Evolutionary conservation across 2,888 invertebrate genomes (phyloP).

Genomic region (Pteria penguin): DNA sequence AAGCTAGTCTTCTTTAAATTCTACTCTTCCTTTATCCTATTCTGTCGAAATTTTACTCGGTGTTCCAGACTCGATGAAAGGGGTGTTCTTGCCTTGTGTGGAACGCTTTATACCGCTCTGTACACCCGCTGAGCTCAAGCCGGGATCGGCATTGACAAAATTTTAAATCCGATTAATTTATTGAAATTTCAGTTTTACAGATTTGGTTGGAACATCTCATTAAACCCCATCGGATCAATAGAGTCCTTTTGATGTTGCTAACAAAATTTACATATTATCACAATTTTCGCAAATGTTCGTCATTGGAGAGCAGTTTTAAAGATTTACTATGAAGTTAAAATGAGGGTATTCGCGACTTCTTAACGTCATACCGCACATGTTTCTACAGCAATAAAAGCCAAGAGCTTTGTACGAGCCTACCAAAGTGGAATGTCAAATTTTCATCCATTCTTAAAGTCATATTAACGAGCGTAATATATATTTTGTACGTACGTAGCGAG

Average conservation of each 20-base stretch:
- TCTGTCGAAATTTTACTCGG: background rate
- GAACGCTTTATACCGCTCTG: background rate
- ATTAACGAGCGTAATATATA: no score
- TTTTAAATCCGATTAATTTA: conserved; percentile 39
- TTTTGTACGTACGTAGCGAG: no score
- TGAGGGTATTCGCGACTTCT: no score
- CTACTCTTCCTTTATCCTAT: background rate
- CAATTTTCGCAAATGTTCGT: conserved; percentile 25
- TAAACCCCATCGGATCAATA: conserved; percentile 34
- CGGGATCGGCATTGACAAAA: conserved; percentile 36
- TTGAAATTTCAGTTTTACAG: conserved; percentile 41
- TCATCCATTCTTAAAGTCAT: no score
- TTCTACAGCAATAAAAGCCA: no score
- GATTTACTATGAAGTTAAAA: no score
- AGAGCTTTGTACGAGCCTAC: no score
- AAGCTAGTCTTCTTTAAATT: background rate
- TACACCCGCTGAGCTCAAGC: conserved; percentile 27
- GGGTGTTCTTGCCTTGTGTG: conserved; percentile 6
- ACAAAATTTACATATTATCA: conserved; percentile 38
- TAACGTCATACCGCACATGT: no score
- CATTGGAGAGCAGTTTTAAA: conserved; percentile 12
- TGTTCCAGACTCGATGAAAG: background rate
- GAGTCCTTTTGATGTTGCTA: conserved; percentile 11
- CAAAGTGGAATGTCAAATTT: no score
- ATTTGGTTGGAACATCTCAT: conserved; percentile 34